A percentile compares a stretch with the other conserved stretches of the same genome.
Conservation (phyloP, 2,113 vertebrate genomes). For the Zeus faber region DNA sequence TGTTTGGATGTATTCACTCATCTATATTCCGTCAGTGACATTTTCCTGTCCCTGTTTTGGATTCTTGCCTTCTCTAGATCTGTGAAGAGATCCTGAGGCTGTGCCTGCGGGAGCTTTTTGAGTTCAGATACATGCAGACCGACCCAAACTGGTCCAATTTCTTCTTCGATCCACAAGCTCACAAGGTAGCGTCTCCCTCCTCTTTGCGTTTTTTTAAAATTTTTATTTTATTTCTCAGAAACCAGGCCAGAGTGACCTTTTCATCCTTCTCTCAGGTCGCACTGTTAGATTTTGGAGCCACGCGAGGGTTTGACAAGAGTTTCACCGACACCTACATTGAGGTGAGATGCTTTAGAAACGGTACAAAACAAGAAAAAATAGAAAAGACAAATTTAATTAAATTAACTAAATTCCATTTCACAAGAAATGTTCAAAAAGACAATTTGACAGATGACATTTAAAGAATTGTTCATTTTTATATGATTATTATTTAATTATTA, state of each 20-base stretch:
- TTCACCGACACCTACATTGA: slow-evolving; percentile 93
- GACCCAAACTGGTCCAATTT: slow-evolving; percentile 99
- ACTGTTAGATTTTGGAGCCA: slow-evolving; percentile 91
- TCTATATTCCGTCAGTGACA: no score
- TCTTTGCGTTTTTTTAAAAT: neutral
- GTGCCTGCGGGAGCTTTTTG: slow-evolving; percentile 91
- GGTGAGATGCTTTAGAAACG: slow-evolving; percentile 73
- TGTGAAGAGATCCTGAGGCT: slow-evolving; percentile 87
- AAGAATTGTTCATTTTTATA: no score
- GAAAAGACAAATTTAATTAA: no score
- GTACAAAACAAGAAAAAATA: no score
- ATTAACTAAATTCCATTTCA: no score
- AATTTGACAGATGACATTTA: no score
- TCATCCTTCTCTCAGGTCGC: slow-evolving; percentile 77
- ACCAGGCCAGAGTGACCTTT: no score
- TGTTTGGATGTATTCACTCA: no score
- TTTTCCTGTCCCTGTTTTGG: neutral
- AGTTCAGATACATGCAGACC: slow-evolving; percentile 96
- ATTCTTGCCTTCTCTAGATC: slow-evolving; percentile 30
- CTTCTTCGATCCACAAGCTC: slow-evolving; percentile 88
- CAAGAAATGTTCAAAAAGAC: no score
- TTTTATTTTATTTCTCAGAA: no score
- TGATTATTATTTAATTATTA: no score
- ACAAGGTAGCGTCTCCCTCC: slow-evolving; percentile 75
- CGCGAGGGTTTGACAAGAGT: slow-evolving; percentile 82